Percentiles rank a stretch among this genome's conserved stretches.
Conservation (phyloP, 2,113 vertebrate species). For the Procavia capensis region DNA sequence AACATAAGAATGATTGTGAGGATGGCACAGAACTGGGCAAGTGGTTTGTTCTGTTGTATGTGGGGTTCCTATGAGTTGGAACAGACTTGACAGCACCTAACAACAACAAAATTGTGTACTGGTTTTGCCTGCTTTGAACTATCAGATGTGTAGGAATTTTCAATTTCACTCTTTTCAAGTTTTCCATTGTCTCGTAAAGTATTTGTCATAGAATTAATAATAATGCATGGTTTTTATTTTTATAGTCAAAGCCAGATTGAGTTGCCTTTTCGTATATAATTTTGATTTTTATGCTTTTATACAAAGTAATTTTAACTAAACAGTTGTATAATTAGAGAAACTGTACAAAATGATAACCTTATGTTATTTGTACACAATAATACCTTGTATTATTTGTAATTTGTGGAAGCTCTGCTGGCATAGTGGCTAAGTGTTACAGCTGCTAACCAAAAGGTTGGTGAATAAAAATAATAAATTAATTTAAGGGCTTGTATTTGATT, state of each 20-base stretch:
- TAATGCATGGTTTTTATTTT: background rate
- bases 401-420: too few relatives aligned
- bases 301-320: conserved; percentile 32
- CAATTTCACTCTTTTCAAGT: background rate
- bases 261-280: background rate
- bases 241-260: background rate
- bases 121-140: background rate
- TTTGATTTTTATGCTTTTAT: conserved; percentile 36
- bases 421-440: too few relatives aligned
- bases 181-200: background rate
- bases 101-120: background rate
- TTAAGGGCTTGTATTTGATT: conserved; percentile 11
- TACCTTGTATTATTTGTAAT: too few relatives aligned
- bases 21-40: too few relatives aligned
- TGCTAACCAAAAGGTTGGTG: too few relatives aligned
- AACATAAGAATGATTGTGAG: too few relatives aligned
- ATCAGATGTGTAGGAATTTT: background rate
- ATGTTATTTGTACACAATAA: background rate
- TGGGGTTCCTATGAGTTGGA: too few relatives aligned
- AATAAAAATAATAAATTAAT: background rate
- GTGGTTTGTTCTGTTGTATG: too few relatives aligned
- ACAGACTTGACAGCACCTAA: too few relatives aligned
- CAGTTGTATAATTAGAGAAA: background rate
- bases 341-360: background rate
- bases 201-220: background rate